phyloP scores from a whole-genome alignment of 2,113 vertebrate species.

The Oxyruncus cristatus region DNA sequence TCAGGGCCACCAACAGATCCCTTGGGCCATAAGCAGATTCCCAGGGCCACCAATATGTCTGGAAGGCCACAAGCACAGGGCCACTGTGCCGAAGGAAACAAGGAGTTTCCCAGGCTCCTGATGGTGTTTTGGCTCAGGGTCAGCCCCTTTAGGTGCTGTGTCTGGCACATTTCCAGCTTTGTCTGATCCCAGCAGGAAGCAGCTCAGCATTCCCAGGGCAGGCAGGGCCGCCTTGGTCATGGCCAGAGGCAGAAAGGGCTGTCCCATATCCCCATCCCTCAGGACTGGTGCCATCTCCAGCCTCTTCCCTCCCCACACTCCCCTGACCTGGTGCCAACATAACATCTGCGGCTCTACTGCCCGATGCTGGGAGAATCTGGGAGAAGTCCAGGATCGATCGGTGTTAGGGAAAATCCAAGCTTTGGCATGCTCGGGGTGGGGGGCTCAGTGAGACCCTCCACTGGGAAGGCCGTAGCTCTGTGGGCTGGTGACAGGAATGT shows the following conservation, averaged over 20 bases:
- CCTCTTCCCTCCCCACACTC: not conserved
- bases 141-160: not conserved
- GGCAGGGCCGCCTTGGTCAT: not conserved
- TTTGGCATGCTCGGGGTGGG: not conserved
- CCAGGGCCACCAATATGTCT: not conserved
- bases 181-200: not conserved
- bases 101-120: not conserved
- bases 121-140: not conserved
- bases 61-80: not conserved
- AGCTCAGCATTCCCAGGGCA: not conserved
- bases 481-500: rapidly evolving
- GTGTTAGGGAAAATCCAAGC: not conserved
- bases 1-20: not conserved
- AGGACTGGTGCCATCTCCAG: not conserved
- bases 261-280: rapidly evolving
- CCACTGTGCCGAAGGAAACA: not conserved
- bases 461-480: not conserved
- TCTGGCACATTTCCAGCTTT: rapidly evolving
- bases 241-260: not conserved
- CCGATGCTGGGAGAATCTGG: rapidly evolving
- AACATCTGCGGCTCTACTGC: not conserved
- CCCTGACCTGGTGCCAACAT: not conserved
- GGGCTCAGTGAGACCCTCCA: not conserved
- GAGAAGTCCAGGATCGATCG: rapidly evolving
- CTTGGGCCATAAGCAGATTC: not conserved